phyloP scores from a whole-genome alignment of 2,797 vertebrate species.

The Margarornis squamiger region DNA sequence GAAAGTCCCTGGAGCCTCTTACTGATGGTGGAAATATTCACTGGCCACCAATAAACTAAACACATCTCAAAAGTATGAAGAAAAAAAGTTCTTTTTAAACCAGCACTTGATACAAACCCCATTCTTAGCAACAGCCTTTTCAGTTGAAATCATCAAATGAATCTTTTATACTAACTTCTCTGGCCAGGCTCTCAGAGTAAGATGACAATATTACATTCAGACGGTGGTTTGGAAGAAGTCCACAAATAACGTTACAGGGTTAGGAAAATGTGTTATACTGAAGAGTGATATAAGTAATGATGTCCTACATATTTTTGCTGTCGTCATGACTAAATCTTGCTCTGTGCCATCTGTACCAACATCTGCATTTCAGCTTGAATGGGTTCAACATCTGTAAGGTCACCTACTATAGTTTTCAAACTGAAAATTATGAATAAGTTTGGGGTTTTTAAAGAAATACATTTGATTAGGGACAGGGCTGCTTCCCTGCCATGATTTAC shows the following conservation, averaged over 20 bases:
- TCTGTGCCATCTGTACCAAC: background rate
- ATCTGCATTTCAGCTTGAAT: conserved; percentile 12
- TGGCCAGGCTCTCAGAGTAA: background rate
- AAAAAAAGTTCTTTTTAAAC: background rate
- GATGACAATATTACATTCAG: background rate
- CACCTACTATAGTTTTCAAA: background rate
- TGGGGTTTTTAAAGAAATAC: background rate
- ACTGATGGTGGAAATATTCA: background rate
- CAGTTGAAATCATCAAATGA: background rate
- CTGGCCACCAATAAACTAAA: background rate
- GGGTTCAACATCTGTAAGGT: background rate
- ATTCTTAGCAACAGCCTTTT: background rate
- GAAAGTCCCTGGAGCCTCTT: background rate
- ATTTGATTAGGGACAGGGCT: background rate
- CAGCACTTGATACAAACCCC: background rate
- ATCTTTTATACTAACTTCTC: background rate
- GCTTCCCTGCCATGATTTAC: background rate
- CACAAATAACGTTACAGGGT: background rate
- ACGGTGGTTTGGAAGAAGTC: background rate
- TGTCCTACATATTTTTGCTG: background rate
- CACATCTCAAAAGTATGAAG: background rate
- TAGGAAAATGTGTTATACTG: background rate
- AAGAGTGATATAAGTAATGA: background rate
- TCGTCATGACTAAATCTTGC: background rate
- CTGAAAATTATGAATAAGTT: background rate